Evolutionary conservation across 2,888 invertebrate genomes (phyloP).

Genomic region (Bibio marci): DNA sequence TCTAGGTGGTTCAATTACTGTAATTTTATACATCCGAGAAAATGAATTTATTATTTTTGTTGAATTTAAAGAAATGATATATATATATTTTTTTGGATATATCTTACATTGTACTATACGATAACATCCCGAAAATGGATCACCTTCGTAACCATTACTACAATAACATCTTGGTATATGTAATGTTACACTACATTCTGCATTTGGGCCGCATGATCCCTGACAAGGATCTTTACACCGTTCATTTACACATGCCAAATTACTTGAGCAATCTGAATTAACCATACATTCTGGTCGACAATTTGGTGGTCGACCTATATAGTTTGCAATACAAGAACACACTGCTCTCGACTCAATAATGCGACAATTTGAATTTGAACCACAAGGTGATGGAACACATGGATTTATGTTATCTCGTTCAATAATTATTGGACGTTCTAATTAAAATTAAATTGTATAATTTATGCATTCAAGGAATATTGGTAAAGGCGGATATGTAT

Average conservation of each 20-base stretch:
- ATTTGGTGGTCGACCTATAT: constrained; percentile 42
- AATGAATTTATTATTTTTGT: no score
- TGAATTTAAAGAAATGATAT: no score
- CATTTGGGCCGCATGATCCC: constrained; percentile 48
- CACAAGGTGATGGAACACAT: constrained; percentile 45
- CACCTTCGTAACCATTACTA: constrained; percentile 36
- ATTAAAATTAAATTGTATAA: no score
- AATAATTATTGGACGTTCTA: constrained; percentile 9
- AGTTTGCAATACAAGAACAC: constrained; percentile 40
- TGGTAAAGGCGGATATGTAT: no score
- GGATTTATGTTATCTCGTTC: constrained; percentile 29
- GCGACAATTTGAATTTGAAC: constrained; percentile 43
- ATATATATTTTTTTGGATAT: no score
- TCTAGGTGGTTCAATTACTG: constrained; percentile 27
- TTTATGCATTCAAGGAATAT: no score
- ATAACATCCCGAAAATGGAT: constrained; percentile 41
- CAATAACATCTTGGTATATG: constrained; percentile 37
- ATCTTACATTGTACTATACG: constrained; percentile 31
- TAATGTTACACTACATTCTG: constrained; percentile 39
- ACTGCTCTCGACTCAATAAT: constrained; percentile 32
- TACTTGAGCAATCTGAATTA: constrained; percentile 34
- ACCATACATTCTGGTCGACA: constrained; percentile 47
- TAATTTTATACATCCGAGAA: background rate
- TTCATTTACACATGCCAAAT: constrained; percentile 34
- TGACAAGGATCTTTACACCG: constrained; percentile 43